These are phyloP conservation scores for Tetramorium simillimum DNA, from an alignment of 1,140 invertebrate genomes.

Conservation along the genomic window DNA sequence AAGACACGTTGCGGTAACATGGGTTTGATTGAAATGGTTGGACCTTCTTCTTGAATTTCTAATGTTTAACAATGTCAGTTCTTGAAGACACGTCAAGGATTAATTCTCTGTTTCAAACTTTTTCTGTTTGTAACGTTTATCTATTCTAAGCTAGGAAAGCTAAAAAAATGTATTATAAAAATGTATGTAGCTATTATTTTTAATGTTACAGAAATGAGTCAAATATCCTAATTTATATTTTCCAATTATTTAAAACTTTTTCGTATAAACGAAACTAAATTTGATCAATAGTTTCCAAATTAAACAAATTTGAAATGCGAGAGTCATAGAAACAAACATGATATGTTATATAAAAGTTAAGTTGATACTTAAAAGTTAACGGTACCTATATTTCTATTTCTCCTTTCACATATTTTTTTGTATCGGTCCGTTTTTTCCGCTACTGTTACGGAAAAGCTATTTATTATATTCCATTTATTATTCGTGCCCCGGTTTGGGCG, in stretches of 20 bases:
- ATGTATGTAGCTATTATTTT: not conserved
- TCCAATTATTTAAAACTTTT: not conserved
- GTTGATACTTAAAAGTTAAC: not conserved
- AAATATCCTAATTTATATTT: not conserved
- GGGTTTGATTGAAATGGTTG: not conserved
- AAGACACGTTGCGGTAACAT: slow-evolving; percentile 21
- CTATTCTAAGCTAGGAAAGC: not conserved
- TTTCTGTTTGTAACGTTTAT: not conserved
- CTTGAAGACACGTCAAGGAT: not conserved
- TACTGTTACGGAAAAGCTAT: not conserved
- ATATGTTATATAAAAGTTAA: not conserved
- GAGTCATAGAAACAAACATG: not conserved
- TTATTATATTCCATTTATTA: slow-evolving; percentile 12
- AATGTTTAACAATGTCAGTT: not conserved
- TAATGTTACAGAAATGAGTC: not conserved
- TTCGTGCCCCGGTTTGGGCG: not conserved
- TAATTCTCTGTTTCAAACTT: not conserved
- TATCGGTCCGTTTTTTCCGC: not conserved
- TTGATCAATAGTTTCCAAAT: not conserved
- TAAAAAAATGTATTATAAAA: not conserved
- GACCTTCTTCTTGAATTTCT: not conserved
- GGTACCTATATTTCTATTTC: slow-evolving; percentile 15
- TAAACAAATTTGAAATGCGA: not conserved
- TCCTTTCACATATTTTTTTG: slow-evolving; percentile 20
- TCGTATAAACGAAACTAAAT: not conserved